Conservation (phyloP, 2,888 invertebrate species). For the Drosophila diplacantha region DNA sequence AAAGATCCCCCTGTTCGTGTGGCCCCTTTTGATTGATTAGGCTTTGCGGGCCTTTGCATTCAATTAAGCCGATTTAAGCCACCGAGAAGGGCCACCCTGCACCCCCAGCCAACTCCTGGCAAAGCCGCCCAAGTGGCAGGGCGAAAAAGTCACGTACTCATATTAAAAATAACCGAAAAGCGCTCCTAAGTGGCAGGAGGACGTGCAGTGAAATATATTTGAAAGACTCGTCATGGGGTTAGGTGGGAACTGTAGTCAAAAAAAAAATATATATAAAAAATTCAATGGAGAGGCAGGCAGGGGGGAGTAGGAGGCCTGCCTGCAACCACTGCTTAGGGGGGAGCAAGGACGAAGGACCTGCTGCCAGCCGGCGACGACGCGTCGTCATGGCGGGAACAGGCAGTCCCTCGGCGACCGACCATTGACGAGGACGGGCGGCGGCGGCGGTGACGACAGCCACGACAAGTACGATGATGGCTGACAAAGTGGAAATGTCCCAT, state of each 20-base stretch:
- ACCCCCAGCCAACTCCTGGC: background rate
- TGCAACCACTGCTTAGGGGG: background rate
- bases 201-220: slow-evolving; percentile 69
- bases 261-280: slow-evolving; percentile 1
- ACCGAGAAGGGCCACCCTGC: background rate
- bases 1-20: too few relatives aligned
- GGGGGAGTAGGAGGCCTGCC: background rate
- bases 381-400: slow-evolving; percentile 35
- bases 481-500: slow-evolving; percentile 67
- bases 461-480: slow-evolving; percentile 46
- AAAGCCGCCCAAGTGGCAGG: slow-evolving; percentile 11
- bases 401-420: slow-evolving; percentile 32
- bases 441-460: slow-evolving; percentile 33
- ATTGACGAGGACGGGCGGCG: slow-evolving; percentile 43
- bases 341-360: background rate
- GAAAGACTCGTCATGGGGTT: slow-evolving; percentile 27
- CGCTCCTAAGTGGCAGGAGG: slow-evolving; percentile 66
- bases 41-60: slow-evolving; percentile 22
- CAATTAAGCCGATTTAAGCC: slow-evolving; percentile 16
- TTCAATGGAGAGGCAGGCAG: background rate
- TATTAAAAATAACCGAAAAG: slow-evolving; percentile 71
- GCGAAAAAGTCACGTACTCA: slow-evolving; percentile 64
- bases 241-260: slow-evolving; percentile 26
- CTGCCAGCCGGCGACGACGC: slow-evolving; percentile 11
- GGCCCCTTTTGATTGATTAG: background rate